Evolutionary conservation across 2,113 vertebrate species (phyloP).

Genomic region (Lophochroa leadbeateri): DNA sequence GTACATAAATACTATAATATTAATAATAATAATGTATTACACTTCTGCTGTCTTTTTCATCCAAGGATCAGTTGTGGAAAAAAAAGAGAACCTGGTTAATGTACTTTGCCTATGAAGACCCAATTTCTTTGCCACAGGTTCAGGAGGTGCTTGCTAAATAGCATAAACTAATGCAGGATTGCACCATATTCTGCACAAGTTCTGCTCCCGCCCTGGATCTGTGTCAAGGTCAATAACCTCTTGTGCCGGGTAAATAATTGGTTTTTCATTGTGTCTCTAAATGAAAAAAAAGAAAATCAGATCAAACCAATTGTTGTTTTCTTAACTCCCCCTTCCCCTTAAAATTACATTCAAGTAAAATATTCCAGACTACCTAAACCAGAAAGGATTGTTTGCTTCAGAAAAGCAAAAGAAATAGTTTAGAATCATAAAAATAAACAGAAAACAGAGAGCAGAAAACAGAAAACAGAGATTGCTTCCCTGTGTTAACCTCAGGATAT

Average conservation of each 20-base stretch:
- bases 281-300: background rate
- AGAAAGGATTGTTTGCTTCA: background rate
- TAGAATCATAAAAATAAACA: background rate
- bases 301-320: background rate
- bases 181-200: background rate
- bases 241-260: constrained; percentile 21
- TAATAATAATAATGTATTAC: background rate
- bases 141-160: background rate
- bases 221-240: constrained; percentile 10
- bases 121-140: background rate
- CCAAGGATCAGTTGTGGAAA: background rate
- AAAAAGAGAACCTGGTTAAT: background rate
- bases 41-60: background rate
- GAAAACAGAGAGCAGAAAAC: background rate
- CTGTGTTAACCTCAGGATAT: background rate
- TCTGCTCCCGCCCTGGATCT: background rate
- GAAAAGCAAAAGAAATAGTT: background rate
- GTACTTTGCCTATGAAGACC: background rate
- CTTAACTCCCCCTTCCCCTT: background rate
- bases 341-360: background rate
- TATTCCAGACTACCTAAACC: background rate
- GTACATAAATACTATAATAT: background rate
- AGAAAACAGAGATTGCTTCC: background rate
- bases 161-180: background rate
- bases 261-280: constrained; percentile 9